Evolutionary conservation across 2,113 vertebrate species (phyloP).

Genomic region (Mastomys natalensis): DNA sequence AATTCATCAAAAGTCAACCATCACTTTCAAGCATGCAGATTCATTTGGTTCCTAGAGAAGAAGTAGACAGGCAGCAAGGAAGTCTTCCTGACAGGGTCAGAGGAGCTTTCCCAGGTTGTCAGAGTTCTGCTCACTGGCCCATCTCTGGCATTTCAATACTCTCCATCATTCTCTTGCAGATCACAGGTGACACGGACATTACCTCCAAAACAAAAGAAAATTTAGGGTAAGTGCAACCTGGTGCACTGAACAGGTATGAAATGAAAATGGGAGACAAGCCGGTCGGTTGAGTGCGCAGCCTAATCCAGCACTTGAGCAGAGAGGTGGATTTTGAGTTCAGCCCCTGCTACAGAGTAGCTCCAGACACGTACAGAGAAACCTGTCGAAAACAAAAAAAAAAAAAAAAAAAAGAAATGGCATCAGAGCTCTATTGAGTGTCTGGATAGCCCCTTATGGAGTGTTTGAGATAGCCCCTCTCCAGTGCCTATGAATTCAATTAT

Average conservation of each 20-base stretch:
- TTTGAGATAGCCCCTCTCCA: fast-evolving
- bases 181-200: fast-evolving
- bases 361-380: too few species aligned
- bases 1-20: background rate
- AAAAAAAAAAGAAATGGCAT: too few species aligned
- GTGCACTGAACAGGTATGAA: fast-evolving
- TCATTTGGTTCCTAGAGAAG: too few species aligned
- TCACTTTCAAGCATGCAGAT: fast-evolving
- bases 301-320: too few species aligned
- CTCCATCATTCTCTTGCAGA: background rate
- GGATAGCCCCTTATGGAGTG: fast-evolving
- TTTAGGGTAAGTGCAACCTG: background rate
- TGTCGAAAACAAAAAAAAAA: too few species aligned
- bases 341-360: too few species aligned
- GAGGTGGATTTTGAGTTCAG: too few species aligned
- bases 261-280: fast-evolving
- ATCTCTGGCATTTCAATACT: background rate
- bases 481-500: background rate
- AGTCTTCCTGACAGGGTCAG: fast-evolving
- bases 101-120: fast-evolving
- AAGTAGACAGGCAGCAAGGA: too few species aligned
- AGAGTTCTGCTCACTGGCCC: background rate
- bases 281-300: too few species aligned
- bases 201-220: background rate
- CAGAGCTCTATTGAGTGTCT: background rate